Percentiles rank a stretch among this genome's conserved stretches.
phyloP scores from a whole-genome alignment of 2,113 vertebrate species.

The Eulacestoma nigropectus region DNA sequence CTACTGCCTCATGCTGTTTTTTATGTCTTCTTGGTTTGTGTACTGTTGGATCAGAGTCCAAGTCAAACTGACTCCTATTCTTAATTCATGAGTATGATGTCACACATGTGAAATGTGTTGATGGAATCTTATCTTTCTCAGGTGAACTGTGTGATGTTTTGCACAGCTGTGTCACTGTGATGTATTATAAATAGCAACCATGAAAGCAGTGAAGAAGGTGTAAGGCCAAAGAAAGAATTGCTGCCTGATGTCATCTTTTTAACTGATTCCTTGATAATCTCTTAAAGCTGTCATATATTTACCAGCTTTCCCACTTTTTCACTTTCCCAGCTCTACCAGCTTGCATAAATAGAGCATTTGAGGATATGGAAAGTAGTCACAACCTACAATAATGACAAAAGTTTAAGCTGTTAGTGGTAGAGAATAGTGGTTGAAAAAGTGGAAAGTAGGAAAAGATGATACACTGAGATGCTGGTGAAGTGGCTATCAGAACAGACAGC shows the following conservation, averaged over 20 bases:
- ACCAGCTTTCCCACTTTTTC: background rate
- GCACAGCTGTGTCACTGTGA: background rate
- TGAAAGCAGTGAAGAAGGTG: background rate
- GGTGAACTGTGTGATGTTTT: constrained; percentile 15
- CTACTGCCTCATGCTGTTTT: background rate
- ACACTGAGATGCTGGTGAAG: background rate
- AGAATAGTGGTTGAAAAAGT: background rate
- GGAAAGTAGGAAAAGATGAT: background rate
- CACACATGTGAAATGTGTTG: background rate
- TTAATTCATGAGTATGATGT: background rate
- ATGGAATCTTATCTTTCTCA: constrained; percentile 1
- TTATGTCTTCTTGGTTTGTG: background rate
- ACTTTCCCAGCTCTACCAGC: background rate
- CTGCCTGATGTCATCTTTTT: background rate
- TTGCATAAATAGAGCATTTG: background rate
- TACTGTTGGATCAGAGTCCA: background rate
- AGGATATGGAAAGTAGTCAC: background rate
- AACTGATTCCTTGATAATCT: background rate
- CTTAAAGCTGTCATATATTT: background rate
- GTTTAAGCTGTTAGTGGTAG: background rate
- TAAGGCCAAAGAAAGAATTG: constrained; percentile 3
- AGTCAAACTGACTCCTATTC: background rate
- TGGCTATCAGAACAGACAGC: background rate
- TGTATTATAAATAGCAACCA: background rate
- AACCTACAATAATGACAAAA: background rate